Percentiles rank a stretch among this genome's conserved stretches.
These are phyloP conservation scores for Papilio elwesi DNA, from an alignment of 2,888 invertebrate genomes.

Conservation along the genomic window DNA sequence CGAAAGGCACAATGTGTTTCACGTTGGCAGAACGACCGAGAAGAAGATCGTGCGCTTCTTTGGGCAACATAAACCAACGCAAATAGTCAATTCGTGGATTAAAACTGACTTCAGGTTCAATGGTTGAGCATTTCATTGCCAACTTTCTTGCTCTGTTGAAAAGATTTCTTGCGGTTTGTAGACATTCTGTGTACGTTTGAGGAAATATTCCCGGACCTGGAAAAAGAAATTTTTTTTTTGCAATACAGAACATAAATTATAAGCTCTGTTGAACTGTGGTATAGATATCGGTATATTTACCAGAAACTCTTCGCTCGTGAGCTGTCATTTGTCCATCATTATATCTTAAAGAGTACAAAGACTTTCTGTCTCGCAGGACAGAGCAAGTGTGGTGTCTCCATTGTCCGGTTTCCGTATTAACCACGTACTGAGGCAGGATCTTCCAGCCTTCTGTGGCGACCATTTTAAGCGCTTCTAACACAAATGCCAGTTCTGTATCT, in stretches of 20 bases:
- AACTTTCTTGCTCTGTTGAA: slow-evolving; percentile 91
- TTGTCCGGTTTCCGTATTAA: slow-evolving; percentile 95
- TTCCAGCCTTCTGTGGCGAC: slow-evolving; percentile 96
- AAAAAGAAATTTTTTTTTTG: slow-evolving; percentile 45
- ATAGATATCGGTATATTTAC: slow-evolving; percentile 53
- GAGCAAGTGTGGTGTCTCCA: slow-evolving; percentile 94
- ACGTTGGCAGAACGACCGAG: slow-evolving; percentile 90
- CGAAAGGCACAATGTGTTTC: slow-evolving; percentile 90
- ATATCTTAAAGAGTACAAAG: slow-evolving; percentile 91
- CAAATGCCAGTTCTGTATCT: slow-evolving; percentile 91
- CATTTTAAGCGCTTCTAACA: slow-evolving; percentile 93
- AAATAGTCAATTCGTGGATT: slow-evolving; percentile 87
- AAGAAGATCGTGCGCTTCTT: slow-evolving; percentile 91
- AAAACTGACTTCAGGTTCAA: slow-evolving; percentile 90
- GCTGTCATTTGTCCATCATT: slow-evolving; percentile 90
- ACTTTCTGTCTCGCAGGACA: slow-evolving; percentile 91
- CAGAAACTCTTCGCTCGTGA: slow-evolving; percentile 88
- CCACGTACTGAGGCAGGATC: slow-evolving; percentile 92
- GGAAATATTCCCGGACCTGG: slow-evolving; percentile 88
- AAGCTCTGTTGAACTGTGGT: background rate
- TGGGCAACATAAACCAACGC: slow-evolving; percentile 95
- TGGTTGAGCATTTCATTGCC: slow-evolving; percentile 88
- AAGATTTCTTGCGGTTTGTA: slow-evolving; percentile 90
- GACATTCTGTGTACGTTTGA: slow-evolving; percentile 89
- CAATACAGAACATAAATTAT: background rate